phyloP scores from a whole-genome alignment of 2,113 vertebrate species.

The Canis aureus region DNA sequence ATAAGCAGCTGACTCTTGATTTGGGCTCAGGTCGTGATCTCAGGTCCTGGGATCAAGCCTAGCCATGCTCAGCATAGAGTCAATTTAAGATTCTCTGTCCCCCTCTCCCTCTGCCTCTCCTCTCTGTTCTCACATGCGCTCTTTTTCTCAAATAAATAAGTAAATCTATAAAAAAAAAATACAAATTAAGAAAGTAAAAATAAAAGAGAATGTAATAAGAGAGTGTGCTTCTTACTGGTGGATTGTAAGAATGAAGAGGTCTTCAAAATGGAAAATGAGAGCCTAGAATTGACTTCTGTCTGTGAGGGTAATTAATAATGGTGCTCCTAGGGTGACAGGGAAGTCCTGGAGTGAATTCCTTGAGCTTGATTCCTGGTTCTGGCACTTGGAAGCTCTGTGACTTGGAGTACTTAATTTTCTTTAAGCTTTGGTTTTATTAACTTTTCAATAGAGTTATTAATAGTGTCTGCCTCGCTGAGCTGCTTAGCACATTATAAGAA shows the following conservation, averaged over 20 bases:
- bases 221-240: background rate
- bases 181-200: background rate
- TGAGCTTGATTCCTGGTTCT: background rate
- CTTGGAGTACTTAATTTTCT: background rate
- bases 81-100: background rate
- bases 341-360: background rate
- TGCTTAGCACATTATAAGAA: background rate
- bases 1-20: background rate
- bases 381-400: background rate
- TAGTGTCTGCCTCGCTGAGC: background rate
- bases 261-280: background rate
- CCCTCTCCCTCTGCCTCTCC: background rate
- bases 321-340: background rate
- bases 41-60: background rate
- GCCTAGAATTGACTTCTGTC: background rate
- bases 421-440: background rate
- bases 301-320: background rate
- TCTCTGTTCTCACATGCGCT: too few species aligned
- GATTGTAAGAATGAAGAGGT: background rate
- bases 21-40: background rate
- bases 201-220: background rate
- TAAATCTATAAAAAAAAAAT: background rate
- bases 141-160: background rate
- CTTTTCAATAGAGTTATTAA: background rate
- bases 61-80: background rate